Evolutionary conservation across 2,888 invertebrate species (phyloP), one percentile per base, ranked within the genome.

Genomic region (Temnothorax ravouxi): DNA sequence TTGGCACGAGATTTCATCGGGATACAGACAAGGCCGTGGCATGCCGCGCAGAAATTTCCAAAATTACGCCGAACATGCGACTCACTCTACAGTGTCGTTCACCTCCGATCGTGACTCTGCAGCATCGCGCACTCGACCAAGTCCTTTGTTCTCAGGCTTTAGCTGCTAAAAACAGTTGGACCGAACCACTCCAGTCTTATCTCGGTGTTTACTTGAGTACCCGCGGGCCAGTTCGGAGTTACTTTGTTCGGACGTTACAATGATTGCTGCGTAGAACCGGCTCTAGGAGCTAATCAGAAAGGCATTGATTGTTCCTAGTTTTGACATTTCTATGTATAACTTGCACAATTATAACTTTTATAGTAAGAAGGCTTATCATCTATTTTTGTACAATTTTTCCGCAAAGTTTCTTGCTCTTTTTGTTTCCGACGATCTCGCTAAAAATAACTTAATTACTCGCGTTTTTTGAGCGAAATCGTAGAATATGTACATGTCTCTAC

Each of bases 171-270:
- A 90, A 88, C 86, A 62, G 64, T 72, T 47, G 38, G n/a, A 69
- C 54, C 83, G 21, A 54, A 71, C 62, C 83, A 84, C 85, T 86
- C 83, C 41, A 67, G 52, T 52, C 74, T 87, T 90, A 90, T 90
- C 90, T 84, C 13, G 29, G n/a, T 61, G 59, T 90, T 88, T 90
- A 89, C n/a, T 89, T 85, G 90, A 66, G 41, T 72, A 85, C 82
- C 82, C 84, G 72, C 83, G 77, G 87, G 29, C 80, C 75, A 69
- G 83, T 74, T 54, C 85, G 64, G 61, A 71, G 79, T 84, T 84
- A 85, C 72, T 82, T 69, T 79, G 34, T 44, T 38, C 54, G 50
- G 44, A n/a, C 25, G 66, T 89, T 86, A 84, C 25, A 41, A 41
- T 62, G 75, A 47, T 13, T 83, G 79, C 77, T 64, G 71, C 54